phyloP scores from a whole-genome alignment of 2,113 vertebrate genomes.

The Climacteris rufus region DNA sequence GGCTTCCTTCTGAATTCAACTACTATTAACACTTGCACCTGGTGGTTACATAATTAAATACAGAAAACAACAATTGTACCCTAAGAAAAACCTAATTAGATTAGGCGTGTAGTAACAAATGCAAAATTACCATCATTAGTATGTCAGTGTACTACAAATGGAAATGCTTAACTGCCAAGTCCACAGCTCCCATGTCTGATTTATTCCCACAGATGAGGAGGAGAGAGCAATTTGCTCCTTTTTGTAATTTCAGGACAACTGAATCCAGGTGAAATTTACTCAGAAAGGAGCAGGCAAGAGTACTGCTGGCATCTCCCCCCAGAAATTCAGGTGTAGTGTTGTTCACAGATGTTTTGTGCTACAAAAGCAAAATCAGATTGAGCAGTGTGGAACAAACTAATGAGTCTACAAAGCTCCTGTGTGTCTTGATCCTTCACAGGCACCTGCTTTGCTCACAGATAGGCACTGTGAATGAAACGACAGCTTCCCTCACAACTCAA shows the following conservation, averaged over 20 bases:
- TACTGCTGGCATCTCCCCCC: neutral
- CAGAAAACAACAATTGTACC: slow-evolving; percentile 39
- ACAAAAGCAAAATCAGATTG: neutral
- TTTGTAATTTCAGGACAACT: neutral
- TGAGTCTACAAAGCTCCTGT: neutral
- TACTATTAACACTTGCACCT: slow-evolving; percentile 54
- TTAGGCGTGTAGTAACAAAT: slow-evolving; percentile 44
- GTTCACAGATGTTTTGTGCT: neutral
- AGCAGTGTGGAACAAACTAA: neutral
- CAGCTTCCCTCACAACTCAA: neutral
- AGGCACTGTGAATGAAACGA: neutral
- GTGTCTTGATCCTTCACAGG: neutral
- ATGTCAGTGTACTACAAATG: slow-evolving; percentile 22
- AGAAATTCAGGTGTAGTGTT: neutral
- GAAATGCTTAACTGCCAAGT: slow-evolving; percentile 21
- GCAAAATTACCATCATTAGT: slow-evolving; percentile 47
- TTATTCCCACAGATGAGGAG: slow-evolving; percentile 34
- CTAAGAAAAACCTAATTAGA: slow-evolving; percentile 48
- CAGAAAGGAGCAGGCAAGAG: neutral
- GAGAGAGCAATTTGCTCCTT: neutral
- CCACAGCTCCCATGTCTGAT: neutral
- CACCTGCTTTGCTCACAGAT: neutral
- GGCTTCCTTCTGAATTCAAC: slow-evolving; percentile 22
- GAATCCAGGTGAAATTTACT: neutral
- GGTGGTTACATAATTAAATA: slow-evolving; percentile 33